Conservation (phyloP, 1,140 invertebrate species). For the Hermetia illucens region DNA sequence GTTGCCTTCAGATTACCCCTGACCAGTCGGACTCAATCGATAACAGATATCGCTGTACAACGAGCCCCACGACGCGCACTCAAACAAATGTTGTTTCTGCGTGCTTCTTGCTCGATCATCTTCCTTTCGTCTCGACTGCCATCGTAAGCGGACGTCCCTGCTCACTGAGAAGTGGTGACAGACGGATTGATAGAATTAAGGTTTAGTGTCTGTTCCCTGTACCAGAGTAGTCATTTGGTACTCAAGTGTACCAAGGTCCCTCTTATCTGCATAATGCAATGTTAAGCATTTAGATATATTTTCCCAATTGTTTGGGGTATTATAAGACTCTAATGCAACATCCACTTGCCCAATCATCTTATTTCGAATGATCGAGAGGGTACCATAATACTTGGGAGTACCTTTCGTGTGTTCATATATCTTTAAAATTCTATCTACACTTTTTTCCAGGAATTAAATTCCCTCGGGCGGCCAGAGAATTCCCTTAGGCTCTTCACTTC, state of each 20-base stretch:
- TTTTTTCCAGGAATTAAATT: neutral
- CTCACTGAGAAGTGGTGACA: neutral
- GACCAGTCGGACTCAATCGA: no score
- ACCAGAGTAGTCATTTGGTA: neutral
- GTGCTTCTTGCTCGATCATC: no score
- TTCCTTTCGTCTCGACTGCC: no score
- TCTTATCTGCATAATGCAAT: neutral
- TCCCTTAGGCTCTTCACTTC: neutral
- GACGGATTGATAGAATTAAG: neutral
- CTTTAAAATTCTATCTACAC: neutral
- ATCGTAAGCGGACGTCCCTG: no score
- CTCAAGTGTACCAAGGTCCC: neutral
- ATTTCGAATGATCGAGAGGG: neutral
- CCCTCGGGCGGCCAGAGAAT: neutral
- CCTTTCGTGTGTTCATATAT: neutral
- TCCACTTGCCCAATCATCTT: neutral
- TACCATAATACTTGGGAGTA: neutral
- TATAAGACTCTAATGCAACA: neutral
- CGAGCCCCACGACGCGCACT: no score
- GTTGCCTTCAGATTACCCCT: no score
- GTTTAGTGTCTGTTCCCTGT: neutral
- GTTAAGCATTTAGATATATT: neutral
- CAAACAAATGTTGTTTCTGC: no score
- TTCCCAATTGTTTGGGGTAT: neutral
- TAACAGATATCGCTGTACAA: no score